A percentile compares a stretch with the other conserved stretches of the same genome.
Evolutionary conservation across 64 coral and sea anemone species (phyloP).

Genomic region (Trachythela sp.): DNA sequence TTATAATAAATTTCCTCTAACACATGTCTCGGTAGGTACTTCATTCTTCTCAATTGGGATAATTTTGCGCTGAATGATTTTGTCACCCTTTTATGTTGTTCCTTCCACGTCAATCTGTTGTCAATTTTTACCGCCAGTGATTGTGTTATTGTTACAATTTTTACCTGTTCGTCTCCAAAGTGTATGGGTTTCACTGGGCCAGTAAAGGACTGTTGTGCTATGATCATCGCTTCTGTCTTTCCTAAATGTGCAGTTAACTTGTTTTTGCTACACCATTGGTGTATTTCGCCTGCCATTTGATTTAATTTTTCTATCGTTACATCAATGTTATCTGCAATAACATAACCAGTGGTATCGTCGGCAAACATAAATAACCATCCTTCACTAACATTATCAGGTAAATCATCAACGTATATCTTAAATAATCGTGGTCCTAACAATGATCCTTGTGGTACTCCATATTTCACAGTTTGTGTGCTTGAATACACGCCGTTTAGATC

Average conservation of each 20-base stretch:
- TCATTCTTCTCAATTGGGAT: background rate
- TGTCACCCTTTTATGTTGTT: background rate
- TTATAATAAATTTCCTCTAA: background rate
- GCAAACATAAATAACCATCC: constrained; percentile 33
- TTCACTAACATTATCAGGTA: background rate
- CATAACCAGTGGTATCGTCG: constrained; percentile 33
- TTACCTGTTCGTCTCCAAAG: background rate
- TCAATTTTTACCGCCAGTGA: background rate
- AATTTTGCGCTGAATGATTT: background rate
- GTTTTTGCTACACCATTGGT: background rate
- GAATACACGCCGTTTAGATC: constrained; percentile 1
- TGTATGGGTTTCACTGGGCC: background rate
- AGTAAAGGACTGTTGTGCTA: background rate
- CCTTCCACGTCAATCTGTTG: background rate
- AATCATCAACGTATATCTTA: constrained; percentile 30
- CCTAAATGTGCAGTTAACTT: background rate
- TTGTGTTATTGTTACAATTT: background rate
- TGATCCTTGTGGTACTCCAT: constrained; percentile 39
- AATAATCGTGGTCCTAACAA: constrained; percentile 28
- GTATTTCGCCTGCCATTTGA: background rate
- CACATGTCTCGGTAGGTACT: background rate
- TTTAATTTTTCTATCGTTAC: background rate
- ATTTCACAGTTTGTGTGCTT: background rate
- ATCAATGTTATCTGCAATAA: background rate
- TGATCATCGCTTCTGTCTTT: background rate